phyloP scores from a whole-genome alignment of 2,888 invertebrate genomes.

The Unio pictorum region DNA sequence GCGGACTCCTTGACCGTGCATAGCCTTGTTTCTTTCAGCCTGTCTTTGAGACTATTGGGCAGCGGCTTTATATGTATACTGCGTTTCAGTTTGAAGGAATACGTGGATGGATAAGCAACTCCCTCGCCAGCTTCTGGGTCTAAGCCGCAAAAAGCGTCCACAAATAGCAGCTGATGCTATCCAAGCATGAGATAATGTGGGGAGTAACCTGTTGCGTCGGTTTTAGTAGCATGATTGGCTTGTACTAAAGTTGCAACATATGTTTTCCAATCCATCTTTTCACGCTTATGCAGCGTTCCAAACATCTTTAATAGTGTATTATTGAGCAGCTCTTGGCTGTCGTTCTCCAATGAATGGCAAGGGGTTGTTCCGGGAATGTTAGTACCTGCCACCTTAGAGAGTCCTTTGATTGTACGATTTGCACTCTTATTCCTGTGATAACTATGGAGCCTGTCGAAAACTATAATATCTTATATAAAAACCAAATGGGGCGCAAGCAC shows the following conservation, averaged over 20 bases:
- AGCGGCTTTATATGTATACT: too few relatives aligned
- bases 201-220: constrained; percentile 13
- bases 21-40: too few relatives aligned
- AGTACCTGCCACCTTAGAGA: background rate
- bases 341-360: constrained; percentile 19
- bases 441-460: constrained; percentile 11
- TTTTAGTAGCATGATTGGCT: constrained; percentile 14
- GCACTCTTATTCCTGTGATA: constrained; percentile 22
- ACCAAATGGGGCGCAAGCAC: constrained; percentile 7
- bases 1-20: too few relatives aligned
- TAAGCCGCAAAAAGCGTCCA: background rate
- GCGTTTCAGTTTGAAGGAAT: too few relatives aligned
- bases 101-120: too few relatives aligned
- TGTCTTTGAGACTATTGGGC: too few relatives aligned
- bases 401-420: constrained; percentile 15
- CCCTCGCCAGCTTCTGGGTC: too few relatives aligned
- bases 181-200: constrained; percentile 20
- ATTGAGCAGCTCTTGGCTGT: constrained; percentile 17
- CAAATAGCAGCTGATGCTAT: constrained; percentile 5
- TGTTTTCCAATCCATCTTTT: constrained; percentile 13
- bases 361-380: constrained; percentile 15
- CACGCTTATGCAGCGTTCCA: constrained; percentile 9
- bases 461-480: constrained; percentile 20
- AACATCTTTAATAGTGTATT: constrained; percentile 16
- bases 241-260: constrained; percentile 8